A percentile compares a stretch with the other conserved stretches of the same genome.
Evolutionary conservation across 2,797 vertebrate species (phyloP).

Genomic region (Poliocrania exsul): DNA sequence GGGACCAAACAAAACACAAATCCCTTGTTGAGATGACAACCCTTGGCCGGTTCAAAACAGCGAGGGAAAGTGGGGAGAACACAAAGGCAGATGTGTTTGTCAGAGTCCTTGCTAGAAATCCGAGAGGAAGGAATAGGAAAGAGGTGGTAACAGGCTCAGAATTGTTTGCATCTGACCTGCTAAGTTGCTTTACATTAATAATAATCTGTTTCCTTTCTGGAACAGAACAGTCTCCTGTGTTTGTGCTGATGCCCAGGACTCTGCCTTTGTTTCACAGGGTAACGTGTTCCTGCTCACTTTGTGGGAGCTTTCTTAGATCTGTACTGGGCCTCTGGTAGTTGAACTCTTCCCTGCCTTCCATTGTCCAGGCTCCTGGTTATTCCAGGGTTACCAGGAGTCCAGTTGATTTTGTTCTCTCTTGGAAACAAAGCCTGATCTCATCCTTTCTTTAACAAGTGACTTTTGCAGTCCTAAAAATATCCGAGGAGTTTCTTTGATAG

Average conservation of each 20-base stretch:
- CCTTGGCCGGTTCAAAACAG: background rate
- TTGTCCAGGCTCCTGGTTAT: background rate
- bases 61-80: background rate
- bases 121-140: background rate
- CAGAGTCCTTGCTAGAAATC: background rate
- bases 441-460: background rate
- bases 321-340: background rate
- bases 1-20: background rate
- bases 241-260: background rate
- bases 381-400: background rate
- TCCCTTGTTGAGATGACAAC: background rate
- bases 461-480: background rate
- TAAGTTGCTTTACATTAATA: background rate
- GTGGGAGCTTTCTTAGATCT: background rate
- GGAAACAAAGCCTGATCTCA: background rate
- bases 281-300: background rate
- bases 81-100: background rate
- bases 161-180: background rate
- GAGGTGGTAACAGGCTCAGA: background rate
- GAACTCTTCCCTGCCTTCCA: background rate
- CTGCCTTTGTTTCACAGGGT: background rate
- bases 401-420: background rate
- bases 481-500: background rate
- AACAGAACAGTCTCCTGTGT: background rate
- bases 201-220: background rate